Base-by-base conservation (phyloP, 2,888 invertebrate species). In the Acrobasis suavella region DNA sequence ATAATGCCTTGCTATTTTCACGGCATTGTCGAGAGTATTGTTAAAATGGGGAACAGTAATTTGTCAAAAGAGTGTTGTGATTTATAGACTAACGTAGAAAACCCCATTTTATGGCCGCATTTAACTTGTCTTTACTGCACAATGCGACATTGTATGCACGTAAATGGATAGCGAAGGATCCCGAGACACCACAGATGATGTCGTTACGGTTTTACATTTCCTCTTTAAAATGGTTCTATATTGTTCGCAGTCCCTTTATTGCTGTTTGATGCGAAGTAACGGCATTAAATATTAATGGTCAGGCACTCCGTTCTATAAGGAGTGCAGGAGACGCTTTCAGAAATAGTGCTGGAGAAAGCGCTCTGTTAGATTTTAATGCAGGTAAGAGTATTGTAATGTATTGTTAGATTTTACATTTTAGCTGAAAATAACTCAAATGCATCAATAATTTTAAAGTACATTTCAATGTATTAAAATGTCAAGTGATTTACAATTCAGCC, bases 41-140 rank as follows among this genome's bases (percentile, higher is more conserved):
- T 32, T 32, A 32, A 32, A 32, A 32, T 32, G 8, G 32, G 32
- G 32, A 37, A 52, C n/a, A n/a, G 37, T n/a, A 52, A 52, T 52
- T 52, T 32, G 52, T 52, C 32, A 52, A 52, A 37, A 37, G 52
- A 37, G 52, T 6, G 2, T 32, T 32, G 8, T 8, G 2, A 32
- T 32, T 32, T 32, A 32, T 32, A 32, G 32, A 2, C 32, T 32
- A 8, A 32, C 32, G 7, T 32, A 32, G 32, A 32, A 2, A 32
- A 32, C 32, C 75, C 75, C 70, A 72, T 75, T 83, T 83, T 81
- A 82, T 80, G 70, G 72, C 71, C 62, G 68, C 77, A 74, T 77
- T 80, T 81, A 80, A 81, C 72, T 73, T 71, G 72, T 71, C 71
- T 76, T 72, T 74, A 75, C 67, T 76, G 72, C 72, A 71, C 66